Base-by-base conservation (phyloP, 2,113 vertebrate genomes). In the Monopterus albus region DNA sequence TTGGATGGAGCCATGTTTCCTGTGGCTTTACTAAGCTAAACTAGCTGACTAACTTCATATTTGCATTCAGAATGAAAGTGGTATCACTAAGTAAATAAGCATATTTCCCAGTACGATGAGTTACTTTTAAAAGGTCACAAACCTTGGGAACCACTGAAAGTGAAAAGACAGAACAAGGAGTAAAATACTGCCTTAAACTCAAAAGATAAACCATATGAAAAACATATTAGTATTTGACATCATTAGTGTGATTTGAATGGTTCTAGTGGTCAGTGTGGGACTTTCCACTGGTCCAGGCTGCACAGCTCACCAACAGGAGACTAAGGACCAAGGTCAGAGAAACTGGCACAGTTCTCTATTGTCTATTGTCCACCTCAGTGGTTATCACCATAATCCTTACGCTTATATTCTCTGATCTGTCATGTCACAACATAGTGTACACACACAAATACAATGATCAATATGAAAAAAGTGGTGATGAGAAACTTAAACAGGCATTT, bases 401-500 rank as follows among this genome's bases (percentile, higher is more conserved):
- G n/a, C n/a, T n/a, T n/a, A n/a, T n/a, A n/a, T n/a, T 40, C 29
- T 21, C 20, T 61, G 42, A 60, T 50, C 18, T 35, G n/a, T n/a
- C n/a, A n/a, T n/a, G 49, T 40, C 26, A 31, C 28, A 40, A 23
- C 18, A 58, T 29, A 33, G 36, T 42, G 13, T 8, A 14, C 57
- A 23, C 10, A 20, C 38, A 49, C 46, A 43, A 11, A 43, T 18
- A 42, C 20, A 6, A 35, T 15, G 31, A 17, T 28, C 50, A 60
- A 17, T 56, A 11, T 20, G n/a, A 31, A 43, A 21, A 12, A 43
- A 35, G 3, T 29, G 14, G 13, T 71, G 45, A 67, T 21, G 61
- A 47, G 20, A 26, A 51, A 40, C 43, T 36, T 43, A 35, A 53
- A 59, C 23, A 59, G 39, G 59, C 42, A 35, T 58, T 61, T 74